Percentiles rank a stretch among this genome's conserved stretches.
These are phyloP conservation scores for Gibbula magus DNA, from an alignment of 2,888 invertebrate species.

Conservation along the genomic window DNA sequence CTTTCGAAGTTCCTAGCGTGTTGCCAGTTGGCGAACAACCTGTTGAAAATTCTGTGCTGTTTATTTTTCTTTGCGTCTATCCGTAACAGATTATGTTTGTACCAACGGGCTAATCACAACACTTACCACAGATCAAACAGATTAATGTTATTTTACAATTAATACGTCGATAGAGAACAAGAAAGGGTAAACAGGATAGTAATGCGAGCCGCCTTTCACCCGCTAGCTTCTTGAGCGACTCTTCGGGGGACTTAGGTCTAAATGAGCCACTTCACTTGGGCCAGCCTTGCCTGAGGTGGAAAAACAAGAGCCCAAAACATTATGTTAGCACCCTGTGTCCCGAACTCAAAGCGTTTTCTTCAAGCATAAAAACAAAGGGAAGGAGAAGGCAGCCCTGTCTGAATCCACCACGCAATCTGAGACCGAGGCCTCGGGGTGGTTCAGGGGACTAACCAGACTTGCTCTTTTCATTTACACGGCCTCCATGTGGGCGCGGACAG, in stretches of 20 bases:
- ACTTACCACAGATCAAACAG: conserved; percentile 22
- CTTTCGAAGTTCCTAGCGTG: too few species aligned
- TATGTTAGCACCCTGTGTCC: conserved; percentile 24
- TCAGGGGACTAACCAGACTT: neutral
- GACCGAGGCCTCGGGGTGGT: neutral
- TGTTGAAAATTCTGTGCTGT: neutral
- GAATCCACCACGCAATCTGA: conserved; percentile 17
- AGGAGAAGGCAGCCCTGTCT: conserved; percentile 5
- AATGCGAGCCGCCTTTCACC: conserved; percentile 9
- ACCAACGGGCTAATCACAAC: conserved; percentile 15
- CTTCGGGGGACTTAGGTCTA: neutral
- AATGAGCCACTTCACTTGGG: conserved; percentile 1
- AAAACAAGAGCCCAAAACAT: conserved; percentile 21
- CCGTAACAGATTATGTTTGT: conserved; percentile 21
- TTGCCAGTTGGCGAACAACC: neutral
- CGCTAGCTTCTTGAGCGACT: neutral
- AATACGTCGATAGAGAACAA: conserved; percentile 16
- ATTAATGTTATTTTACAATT: conserved; percentile 25
- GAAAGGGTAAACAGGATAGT: neutral
- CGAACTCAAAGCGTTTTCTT: conserved; percentile 9
- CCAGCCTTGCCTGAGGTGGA: neutral
- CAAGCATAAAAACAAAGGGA: conserved; percentile 21
- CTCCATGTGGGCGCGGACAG: neutral
- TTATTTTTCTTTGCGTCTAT: conserved; percentile 19
- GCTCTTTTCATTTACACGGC: conserved; percentile 10